Conservation (phyloP, 2,113 vertebrate species). For the Orthonyx spaldingii region DNA sequence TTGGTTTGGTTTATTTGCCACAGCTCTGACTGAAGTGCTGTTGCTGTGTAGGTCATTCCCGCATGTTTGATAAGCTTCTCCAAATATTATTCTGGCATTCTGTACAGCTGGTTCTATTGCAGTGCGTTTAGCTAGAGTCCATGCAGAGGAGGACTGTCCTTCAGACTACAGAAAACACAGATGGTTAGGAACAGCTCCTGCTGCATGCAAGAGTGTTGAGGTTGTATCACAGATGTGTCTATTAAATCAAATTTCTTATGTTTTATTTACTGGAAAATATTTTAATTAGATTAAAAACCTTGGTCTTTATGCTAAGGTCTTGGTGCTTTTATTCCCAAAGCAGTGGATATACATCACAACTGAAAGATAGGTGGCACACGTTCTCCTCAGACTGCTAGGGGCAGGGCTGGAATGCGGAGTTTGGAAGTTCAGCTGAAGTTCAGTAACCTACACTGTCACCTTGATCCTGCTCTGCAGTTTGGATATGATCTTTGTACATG, state of each 20-base stretch:
- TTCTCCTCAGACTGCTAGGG: neutral
- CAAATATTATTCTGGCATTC: neutral
- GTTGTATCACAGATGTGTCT: neutral
- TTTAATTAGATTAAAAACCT: neutral
- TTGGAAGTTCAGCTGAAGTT: neutral
- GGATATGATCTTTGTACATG: fast-evolving
- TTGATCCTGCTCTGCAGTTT: neutral
- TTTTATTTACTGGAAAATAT: neutral
- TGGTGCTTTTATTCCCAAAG: neutral
- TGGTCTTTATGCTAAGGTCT: neutral
- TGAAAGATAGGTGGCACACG: neutral
- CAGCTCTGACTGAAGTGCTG: neutral
- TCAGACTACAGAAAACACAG: neutral
- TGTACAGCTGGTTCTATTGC: neutral
- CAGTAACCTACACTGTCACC: fast-evolving
- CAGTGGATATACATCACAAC: neutral
- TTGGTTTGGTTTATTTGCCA: neutral
- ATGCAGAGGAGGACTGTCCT: neutral
- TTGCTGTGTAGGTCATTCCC: neutral
- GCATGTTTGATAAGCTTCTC: neutral
- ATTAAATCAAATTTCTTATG: neutral
- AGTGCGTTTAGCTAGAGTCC: neutral
- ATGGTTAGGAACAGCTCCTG: neutral
- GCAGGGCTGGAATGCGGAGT: neutral
- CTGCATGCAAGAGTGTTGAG: neutral